Percentiles rank a stretch among this genome's conserved stretches.
Conservation (phyloP, 2,888 invertebrate genomes). For the Melinopterus prodromus region DNA sequence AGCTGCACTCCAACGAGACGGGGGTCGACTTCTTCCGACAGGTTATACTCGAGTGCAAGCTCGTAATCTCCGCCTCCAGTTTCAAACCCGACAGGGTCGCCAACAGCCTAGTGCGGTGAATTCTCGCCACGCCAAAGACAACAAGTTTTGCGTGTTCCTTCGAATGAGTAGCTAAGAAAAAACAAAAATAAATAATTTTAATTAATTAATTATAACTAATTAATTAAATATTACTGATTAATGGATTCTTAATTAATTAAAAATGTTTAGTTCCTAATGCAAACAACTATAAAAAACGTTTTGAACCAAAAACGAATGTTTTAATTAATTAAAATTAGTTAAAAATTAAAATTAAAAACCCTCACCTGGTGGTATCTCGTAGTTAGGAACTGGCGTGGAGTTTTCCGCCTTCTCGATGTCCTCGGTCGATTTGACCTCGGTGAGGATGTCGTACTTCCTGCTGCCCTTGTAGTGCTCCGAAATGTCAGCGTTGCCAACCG, state of each 20-base stretch:
- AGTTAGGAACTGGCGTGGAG: constrained; percentile 43
- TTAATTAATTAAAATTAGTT: too few species aligned
- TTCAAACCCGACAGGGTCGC: constrained; percentile 94
- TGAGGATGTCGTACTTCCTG: constrained; percentile 66
- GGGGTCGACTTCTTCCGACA: constrained; percentile 86
- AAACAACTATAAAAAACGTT: too few species aligned
- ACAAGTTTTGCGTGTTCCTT: constrained; percentile 78
- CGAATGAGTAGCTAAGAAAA: constrained; percentile 50
- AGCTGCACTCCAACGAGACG: constrained; percentile 76
- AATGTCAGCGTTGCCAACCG: constrained; percentile 71
- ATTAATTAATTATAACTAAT: background rate
- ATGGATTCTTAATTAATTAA: background rate
- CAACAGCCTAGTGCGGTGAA: constrained; percentile 84
- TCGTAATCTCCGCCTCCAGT: constrained; percentile 92
- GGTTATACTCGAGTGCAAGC: constrained; percentile 89
- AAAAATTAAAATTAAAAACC: background rate
- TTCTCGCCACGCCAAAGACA: constrained; percentile 84
- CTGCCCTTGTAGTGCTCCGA: constrained; percentile 73
- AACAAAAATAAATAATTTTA: background rate
- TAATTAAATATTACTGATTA: background rate
- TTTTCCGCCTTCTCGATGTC: constrained; percentile 65
- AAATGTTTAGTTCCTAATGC: too few species aligned
- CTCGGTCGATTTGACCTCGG: constrained; percentile 65
- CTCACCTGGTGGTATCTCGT: constrained; percentile 23
- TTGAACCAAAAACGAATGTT: too few species aligned